Conservation (phyloP, 1,140 invertebrate species). For the Trachelipus rathkii region DNA sequence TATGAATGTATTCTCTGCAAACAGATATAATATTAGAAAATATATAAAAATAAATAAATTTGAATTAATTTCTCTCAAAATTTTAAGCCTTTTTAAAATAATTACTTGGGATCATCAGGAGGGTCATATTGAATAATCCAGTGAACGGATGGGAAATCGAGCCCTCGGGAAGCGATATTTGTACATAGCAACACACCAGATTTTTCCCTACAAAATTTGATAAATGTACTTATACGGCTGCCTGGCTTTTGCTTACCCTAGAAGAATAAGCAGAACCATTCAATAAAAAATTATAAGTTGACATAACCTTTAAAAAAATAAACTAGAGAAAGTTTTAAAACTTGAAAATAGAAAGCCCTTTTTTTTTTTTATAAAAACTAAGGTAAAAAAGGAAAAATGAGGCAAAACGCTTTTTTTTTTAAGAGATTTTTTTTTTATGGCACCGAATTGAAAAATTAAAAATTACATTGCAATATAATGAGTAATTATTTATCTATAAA, state of each 20-base stretch:
- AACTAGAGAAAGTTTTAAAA: neutral
- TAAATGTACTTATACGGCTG: constrained; percentile 95
- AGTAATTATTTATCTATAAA: constrained; percentile 93
- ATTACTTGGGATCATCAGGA: constrained; percentile 89
- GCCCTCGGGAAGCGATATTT: constrained; percentile 93
- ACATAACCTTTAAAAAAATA: neutral
- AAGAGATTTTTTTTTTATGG: too few species aligned
- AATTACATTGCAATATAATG: constrained; percentile 84
- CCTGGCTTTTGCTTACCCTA: constrained; percentile 97
- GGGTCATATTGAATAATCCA: constrained; percentile 99
- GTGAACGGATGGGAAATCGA: constrained; percentile 95
- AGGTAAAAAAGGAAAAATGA: too few species aligned
- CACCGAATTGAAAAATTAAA: neutral
- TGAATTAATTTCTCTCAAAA: too few species aligned
- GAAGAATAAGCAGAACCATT: constrained; percentile 53
- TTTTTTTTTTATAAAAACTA: too few species aligned
- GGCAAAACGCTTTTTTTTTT: too few species aligned
- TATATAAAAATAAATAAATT: too few species aligned
- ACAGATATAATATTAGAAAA: neutral
- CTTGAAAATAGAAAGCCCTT: too few species aligned
- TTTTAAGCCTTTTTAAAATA: too few species aligned
- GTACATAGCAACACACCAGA: constrained; percentile 90
- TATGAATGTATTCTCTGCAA: constrained; percentile 81
- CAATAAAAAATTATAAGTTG: neutral
- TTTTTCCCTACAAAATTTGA: constrained; percentile 73